A percentile compares a stretch with the other conserved stretches of the same genome.
phyloP scores from a whole-genome alignment of 1,140 invertebrate genomes.

The Mamestra configurata region DNA sequence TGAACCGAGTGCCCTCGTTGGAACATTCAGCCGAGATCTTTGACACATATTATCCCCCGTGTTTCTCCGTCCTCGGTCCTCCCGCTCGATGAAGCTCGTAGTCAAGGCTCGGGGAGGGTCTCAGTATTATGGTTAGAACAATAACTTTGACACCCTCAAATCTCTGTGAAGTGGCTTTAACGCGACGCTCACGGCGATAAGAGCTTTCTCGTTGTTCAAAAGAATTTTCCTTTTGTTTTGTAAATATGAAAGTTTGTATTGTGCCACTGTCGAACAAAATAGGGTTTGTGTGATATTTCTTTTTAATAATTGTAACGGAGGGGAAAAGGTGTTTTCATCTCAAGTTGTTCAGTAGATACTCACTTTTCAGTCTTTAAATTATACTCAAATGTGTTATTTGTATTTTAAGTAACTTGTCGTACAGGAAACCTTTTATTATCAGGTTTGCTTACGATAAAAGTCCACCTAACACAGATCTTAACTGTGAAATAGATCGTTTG shows the following conservation, averaged over 20 bases:
- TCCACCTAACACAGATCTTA: too few relatives aligned
- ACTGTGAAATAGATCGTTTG: too few relatives aligned
- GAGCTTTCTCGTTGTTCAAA: slow-evolving; percentile 80
- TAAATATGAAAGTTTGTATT: slow-evolving; percentile 80
- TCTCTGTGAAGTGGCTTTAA: slow-evolving; percentile 83
- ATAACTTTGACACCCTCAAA: slow-evolving; percentile 75
- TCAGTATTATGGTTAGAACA: slow-evolving; percentile 65
- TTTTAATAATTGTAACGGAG: slow-evolving; percentile 19
- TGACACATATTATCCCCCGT: slow-evolving; percentile 53
- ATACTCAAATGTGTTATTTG: background rate
- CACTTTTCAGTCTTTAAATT: background rate
- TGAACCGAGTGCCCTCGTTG: slow-evolving; percentile 65
- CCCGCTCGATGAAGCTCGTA: slow-evolving; percentile 39
- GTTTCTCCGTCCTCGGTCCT: slow-evolving; percentile 27
- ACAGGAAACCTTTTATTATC: too few relatives aligned
- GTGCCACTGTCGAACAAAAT: slow-evolving; percentile 64
- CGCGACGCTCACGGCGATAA: slow-evolving; percentile 74
- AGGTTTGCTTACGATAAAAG: too few relatives aligned
- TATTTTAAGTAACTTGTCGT: too few relatives aligned
- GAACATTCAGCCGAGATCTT: slow-evolving; percentile 64
- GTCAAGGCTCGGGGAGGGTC: slow-evolving; percentile 58
- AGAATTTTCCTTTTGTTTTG: slow-evolving; percentile 79
- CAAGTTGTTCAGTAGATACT: background rate
- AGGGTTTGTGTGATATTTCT: slow-evolving; percentile 44
- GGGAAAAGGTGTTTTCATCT: background rate